A percentile compares a stretch with the other conserved stretches of the same genome.
Evolutionary conservation across 2,797 vertebrate species (phyloP).

Genomic region (Kryptolebias ocellatus): DNA sequence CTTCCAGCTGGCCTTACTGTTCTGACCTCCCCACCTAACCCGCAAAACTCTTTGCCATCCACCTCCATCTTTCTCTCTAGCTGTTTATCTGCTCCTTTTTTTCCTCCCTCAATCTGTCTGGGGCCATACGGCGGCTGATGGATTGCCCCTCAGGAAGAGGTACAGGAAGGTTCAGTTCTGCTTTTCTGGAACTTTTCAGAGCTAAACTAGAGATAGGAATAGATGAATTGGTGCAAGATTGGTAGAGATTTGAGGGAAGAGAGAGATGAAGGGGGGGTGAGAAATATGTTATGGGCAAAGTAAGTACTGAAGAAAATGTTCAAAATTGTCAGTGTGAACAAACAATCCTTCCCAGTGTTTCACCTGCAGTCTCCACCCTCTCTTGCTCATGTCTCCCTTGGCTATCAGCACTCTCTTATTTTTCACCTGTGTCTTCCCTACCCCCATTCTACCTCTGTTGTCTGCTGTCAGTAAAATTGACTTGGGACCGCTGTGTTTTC

Average conservation of each 20-base stretch:
- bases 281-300: slow-evolving; percentile 24
- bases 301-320: slow-evolving; percentile 27
- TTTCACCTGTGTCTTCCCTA: slow-evolving; percentile 51
- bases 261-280: slow-evolving; percentile 19
- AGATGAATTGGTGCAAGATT: slow-evolving; percentile 42
- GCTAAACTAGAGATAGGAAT: slow-evolving; percentile 15
- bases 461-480: slow-evolving; percentile 67
- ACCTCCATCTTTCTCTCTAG: slow-evolving; percentile 42
- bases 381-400: slow-evolving; percentile 25
- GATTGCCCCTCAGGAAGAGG: slow-evolving; percentile 64
- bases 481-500: slow-evolving; percentile 67
- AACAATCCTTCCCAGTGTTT: slow-evolving; percentile 28
- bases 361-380: slow-evolving; percentile 32
- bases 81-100: slow-evolving; percentile 36
- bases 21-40: slow-evolving; percentile 60
- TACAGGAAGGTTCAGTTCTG: slow-evolving; percentile 50
- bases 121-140: slow-evolving; percentile 53
- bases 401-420: slow-evolving; percentile 41
- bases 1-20: slow-evolving; percentile 37
- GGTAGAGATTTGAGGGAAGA: slow-evolving; percentile 39
- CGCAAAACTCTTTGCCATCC: slow-evolving; percentile 34
- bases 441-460: slow-evolving; percentile 59
- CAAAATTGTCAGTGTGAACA: slow-evolving; percentile 44
- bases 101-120: slow-evolving; percentile 28
- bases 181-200: slow-evolving; percentile 51